Evolutionary conservation across 2,113 vertebrate genomes (phyloP).

Genomic region (Pungitius pungitius): DNA sequence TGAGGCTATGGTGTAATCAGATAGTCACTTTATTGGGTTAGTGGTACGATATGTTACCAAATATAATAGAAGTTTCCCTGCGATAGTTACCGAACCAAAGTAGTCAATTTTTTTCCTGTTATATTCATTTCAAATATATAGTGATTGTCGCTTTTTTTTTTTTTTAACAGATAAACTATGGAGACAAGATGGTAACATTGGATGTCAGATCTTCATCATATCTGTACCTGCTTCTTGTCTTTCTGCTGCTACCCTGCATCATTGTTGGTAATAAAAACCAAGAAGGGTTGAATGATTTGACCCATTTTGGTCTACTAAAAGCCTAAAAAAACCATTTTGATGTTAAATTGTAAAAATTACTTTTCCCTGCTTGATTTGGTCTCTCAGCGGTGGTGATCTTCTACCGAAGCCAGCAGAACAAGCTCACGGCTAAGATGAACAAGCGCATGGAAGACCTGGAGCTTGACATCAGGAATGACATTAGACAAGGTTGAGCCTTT

Average conservation of each 20-base stretch:
- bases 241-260: conserved; percentile 77
- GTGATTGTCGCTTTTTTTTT: not conserved
- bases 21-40: not conserved
- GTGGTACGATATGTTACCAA: not conserved
- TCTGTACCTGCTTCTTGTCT: conserved; percentile 30
- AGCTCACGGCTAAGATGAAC: conserved; percentile 85
- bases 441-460: conserved; percentile 87
- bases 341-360: not conserved
- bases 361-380: not conserved
- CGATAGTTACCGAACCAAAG: not conserved
- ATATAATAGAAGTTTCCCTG: not conserved
- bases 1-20: not conserved
- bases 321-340: not conserved
- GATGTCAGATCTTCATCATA: fast-evolving
- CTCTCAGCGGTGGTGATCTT: conserved; percentile 79
- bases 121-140: not conserved
- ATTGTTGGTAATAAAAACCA: conserved; percentile 80
- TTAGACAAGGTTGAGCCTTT: conserved; percentile 86
- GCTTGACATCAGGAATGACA: conserved; percentile 90
- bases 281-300: not conserved
- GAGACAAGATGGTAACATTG: conserved; percentile 58
- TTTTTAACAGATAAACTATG: conserved; percentile 83
- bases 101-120: not conserved
- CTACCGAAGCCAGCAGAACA: conserved; percentile 84
- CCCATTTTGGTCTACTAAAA: not conserved